Percentiles rank a stretch among this genome's conserved stretches.
Evolutionary conservation across 2,113 vertebrate species (phyloP).

Genomic region (Microtus montanus): DNA sequence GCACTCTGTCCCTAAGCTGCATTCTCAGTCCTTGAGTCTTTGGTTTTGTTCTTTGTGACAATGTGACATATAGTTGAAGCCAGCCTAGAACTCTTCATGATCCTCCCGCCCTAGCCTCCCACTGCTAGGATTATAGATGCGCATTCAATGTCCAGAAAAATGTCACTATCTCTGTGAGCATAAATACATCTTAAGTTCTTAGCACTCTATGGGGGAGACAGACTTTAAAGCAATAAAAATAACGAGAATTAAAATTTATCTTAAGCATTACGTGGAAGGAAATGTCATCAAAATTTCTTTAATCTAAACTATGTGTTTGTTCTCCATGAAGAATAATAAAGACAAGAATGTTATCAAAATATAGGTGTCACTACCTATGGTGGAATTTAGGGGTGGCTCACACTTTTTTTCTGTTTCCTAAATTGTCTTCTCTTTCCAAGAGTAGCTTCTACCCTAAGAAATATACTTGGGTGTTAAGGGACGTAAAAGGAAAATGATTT

Average conservation of each 20-base stretch:
- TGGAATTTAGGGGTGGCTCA: background rate
- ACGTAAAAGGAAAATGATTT: background rate
- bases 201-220: background rate
- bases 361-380: background rate
- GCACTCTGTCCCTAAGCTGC: no score
- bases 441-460: background rate
- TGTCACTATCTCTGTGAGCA: background rate
- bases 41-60: background rate
- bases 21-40: background rate
- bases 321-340: background rate
- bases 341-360: background rate
- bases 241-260: background rate
- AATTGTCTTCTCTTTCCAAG: background rate
- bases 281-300: background rate
- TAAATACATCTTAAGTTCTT: background rate
- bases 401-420: background rate
- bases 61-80: no score
- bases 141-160: background rate
- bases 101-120: no score
- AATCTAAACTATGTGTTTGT: background rate
- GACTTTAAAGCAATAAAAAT: slow-evolving; percentile 5
- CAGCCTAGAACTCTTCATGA: background rate
- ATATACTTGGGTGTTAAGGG: background rate
- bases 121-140: background rate
- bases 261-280: background rate